phyloP scores from a whole-genome alignment of 2,113 vertebrate species.

The Sula dactylatra region DNA sequence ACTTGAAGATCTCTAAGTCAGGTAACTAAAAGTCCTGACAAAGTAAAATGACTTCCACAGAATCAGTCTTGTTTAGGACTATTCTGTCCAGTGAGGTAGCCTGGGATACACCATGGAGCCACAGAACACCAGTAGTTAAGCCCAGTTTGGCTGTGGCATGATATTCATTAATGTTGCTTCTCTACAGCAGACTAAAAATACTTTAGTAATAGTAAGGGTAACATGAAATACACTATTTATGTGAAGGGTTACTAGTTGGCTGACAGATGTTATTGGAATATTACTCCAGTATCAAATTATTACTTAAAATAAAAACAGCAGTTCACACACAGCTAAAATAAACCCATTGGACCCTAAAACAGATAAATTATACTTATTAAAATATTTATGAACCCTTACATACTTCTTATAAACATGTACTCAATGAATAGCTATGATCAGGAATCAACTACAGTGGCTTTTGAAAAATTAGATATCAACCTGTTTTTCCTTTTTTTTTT shows the following conservation, averaged over 20 bases:
- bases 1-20: not conserved
- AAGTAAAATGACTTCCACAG: not conserved
- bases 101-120: not conserved
- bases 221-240: not conserved
- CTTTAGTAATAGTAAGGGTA: not conserved
- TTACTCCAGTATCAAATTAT: not conserved
- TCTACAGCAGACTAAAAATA: not conserved
- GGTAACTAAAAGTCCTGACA: not conserved
- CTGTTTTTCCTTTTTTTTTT: not conserved
- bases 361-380: constrained; percentile 10
- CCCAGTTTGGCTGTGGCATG: not conserved
- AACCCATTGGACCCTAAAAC: not conserved
- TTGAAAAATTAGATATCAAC: not conserved
- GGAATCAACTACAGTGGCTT: not conserved
- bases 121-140: not conserved
- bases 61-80: not conserved
- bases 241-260: not conserved
- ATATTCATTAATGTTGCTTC: not conserved
- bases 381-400: not conserved
- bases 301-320: not conserved
- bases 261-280: not conserved
- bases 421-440: not conserved
- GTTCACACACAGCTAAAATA: not conserved
- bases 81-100: not conserved
- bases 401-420: not conserved